Evolutionary conservation across 2,797 vertebrate species (phyloP).

Genomic region (Triplophysa yarkandensis): DNA sequence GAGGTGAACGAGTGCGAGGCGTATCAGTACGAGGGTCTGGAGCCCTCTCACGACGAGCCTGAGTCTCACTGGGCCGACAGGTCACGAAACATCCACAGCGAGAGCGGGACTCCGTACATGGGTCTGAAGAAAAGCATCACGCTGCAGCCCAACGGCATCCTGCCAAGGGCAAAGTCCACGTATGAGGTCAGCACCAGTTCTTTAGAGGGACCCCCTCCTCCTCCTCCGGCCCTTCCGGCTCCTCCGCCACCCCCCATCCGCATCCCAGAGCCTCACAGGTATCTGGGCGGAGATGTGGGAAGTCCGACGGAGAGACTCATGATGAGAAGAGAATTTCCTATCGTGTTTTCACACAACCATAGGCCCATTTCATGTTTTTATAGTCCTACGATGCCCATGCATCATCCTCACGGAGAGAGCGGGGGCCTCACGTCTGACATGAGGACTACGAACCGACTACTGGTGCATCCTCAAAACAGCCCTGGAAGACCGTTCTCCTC

Average conservation of each 20-base stretch:
- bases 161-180: conserved; percentile 85
- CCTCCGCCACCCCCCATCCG: conserved; percentile 64
- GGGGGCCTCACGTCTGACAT: conserved; percentile 63
- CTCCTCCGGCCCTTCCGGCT: conserved; percentile 59
- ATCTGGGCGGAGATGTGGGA: conserved; percentile 66
- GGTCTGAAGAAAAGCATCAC: conserved; percentile 79
- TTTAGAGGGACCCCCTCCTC: conserved; percentile 62
- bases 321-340: conserved; percentile 75
- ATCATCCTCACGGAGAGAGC: conserved; percentile 68
- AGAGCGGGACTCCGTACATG: conserved; percentile 83
- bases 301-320: conserved; percentile 75
- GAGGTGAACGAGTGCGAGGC: conserved; percentile 86
- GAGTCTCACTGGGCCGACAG: conserved; percentile 82
- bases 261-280: conserved; percentile 67
- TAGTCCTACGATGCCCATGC: conserved; percentile 72
- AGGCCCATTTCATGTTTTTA: conserved; percentile 86
- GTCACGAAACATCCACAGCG: conserved; percentile 80
- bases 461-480: conserved; percentile 83
- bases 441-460: conserved; percentile 78
- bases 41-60: conserved; percentile 76
- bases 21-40: conserved; percentile 87
- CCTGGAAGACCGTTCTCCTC: conserved; percentile 81
- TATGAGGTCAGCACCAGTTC: conserved; percentile 81
- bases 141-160: conserved; percentile 84
- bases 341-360: conserved; percentile 73